phyloP scores from a whole-genome alignment of 2,113 vertebrate genomes.

The human region DNA sequence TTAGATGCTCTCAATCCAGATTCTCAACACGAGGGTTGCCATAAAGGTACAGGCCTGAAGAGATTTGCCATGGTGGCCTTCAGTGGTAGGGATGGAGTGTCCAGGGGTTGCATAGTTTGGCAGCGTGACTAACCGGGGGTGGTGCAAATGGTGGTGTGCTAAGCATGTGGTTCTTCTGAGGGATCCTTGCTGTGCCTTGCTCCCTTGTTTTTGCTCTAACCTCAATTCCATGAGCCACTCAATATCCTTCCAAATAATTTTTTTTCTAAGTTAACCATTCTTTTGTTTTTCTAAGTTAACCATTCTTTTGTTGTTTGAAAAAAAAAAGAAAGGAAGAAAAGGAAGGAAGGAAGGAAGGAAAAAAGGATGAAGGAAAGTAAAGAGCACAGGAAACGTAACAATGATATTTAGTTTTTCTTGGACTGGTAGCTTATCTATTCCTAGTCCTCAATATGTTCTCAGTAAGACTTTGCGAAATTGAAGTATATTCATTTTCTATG shows the following conservation, averaged over 20 bases:
- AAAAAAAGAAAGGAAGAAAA: neutral
- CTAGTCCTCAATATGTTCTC: neutral
- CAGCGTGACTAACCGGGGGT: too few species aligned
- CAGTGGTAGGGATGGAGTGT: too few species aligned
- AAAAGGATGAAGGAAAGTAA: neutral
- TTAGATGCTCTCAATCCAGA: neutral
- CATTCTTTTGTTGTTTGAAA: neutral
- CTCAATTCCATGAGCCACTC: neutral
- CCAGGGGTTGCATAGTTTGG: neutral
- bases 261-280: neutral
- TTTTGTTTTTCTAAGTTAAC: too few species aligned
- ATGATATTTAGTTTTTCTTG: neutral
- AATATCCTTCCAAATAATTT: neutral
- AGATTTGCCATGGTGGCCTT: neutral
- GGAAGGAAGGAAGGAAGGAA: neutral
- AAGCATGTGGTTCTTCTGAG: neutral
- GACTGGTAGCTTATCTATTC: neutral
- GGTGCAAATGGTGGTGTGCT: too few species aligned
- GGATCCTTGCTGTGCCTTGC: neutral
- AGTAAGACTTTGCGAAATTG: neutral
- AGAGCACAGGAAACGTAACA: neutral
- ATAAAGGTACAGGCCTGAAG: neutral
- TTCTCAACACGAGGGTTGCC: neutral
- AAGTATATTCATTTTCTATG: neutral
- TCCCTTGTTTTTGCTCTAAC: neutral